Evolutionary conservation across 2,113 vertebrate species (phyloP).

Genomic region (Pachycephala philippinensis): DNA sequence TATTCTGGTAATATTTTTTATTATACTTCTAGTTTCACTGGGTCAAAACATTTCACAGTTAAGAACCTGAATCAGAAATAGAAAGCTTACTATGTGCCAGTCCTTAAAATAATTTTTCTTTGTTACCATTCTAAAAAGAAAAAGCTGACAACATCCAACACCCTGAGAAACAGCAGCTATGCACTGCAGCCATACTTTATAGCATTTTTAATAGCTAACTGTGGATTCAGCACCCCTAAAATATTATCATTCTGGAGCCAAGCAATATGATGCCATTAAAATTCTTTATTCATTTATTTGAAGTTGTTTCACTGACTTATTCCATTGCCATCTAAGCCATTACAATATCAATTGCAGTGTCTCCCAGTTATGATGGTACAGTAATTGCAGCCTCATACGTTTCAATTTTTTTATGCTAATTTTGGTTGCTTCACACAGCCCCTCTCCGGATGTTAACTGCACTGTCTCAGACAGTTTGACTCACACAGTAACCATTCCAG

Average conservation of each 20-base stretch:
- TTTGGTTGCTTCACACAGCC: not conserved
- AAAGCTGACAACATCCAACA: not conserved
- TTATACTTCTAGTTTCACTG: not conserved
- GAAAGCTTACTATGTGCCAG: rapidly evolving
- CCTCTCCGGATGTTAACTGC: not conserved
- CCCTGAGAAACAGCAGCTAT: not conserved
- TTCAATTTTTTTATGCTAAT: conserved; percentile 28
- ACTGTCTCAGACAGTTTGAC: not conserved
- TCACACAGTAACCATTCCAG: not conserved
- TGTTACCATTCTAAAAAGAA: not conserved
- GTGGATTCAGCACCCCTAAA: not conserved
- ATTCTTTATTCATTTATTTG: not conserved
- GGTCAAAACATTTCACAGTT: not conserved
- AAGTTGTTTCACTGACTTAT: conserved; percentile 35
- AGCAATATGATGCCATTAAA: not conserved
- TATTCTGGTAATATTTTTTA: not conserved
- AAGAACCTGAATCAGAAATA: not conserved
- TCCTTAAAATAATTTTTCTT: not conserved
- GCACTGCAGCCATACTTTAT: not conserved
- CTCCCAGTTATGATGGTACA: not conserved
- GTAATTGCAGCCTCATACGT: not conserved
- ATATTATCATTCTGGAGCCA: not conserved
- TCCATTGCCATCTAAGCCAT: not conserved
- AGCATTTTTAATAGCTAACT: not conserved
- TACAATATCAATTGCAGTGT: not conserved